Evolutionary conservation across 2,113 vertebrate species (phyloP).

Genomic region (Melanocharis versteri): DNA sequence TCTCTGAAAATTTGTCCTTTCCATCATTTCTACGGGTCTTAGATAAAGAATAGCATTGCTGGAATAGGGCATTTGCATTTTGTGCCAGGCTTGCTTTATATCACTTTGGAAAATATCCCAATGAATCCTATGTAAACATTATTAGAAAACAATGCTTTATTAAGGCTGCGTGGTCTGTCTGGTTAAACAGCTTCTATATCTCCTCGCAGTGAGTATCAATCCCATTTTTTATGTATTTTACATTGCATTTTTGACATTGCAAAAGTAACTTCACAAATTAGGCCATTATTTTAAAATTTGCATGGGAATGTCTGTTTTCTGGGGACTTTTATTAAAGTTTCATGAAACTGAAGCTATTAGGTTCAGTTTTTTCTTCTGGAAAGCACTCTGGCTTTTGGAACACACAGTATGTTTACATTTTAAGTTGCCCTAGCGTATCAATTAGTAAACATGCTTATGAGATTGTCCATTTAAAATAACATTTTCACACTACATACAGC

Average conservation of each 20-base stretch:
- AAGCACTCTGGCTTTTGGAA: slow-evolving; percentile 1
- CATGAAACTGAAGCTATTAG: slow-evolving; percentile 40
- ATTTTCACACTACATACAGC: slow-evolving; percentile 39
- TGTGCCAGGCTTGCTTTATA: neutral
- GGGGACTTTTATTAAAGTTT: slow-evolving; percentile 53
- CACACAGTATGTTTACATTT: slow-evolving; percentile 54
- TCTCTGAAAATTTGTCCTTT: neutral
- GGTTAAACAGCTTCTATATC: neutral
- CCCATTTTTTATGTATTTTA: neutral
- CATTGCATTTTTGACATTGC: slow-evolving; percentile 32
- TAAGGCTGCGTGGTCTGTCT: neutral
- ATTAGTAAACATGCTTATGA: slow-evolving; percentile 68
- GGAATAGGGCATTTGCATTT: neutral
- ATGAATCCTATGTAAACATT: neutral
- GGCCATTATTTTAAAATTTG: slow-evolving; percentile 48
- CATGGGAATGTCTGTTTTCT: slow-evolving; percentile 59
- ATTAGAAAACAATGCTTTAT: slow-evolving; percentile 26
- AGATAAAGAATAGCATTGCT: neutral
- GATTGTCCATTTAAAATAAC: slow-evolving; percentile 68
- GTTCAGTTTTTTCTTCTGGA: neutral
- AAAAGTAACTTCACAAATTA: slow-evolving; percentile 31
- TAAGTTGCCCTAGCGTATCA: slow-evolving; percentile 45
- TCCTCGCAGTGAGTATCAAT: neutral
- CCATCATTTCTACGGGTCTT: neutral
- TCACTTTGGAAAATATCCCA: slow-evolving; percentile 1